These are phyloP conservation scores for Meleagris gallopavo DNA, from an alignment of 2,113 vertebrate species.

Conservation along the genomic window DNA sequence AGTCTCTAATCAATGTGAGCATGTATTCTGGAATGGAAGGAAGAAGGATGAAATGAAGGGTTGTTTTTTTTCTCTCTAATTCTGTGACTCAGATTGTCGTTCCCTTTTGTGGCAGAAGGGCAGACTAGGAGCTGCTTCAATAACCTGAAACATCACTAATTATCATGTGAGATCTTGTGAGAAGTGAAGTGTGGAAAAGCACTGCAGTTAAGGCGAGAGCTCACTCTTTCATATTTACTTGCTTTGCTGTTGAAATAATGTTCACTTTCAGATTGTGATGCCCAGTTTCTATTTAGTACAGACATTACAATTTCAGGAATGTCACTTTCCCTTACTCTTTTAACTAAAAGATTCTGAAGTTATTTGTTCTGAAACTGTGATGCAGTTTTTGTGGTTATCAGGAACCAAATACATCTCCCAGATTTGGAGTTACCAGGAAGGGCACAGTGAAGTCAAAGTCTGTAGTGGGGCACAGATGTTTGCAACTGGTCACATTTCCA, in stretches of 20 bases:
- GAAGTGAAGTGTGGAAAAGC: slow-evolving; percentile 26
- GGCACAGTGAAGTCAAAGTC: rapidly evolving
- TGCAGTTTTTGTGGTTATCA: background rate
- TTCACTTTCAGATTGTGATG: slow-evolving; percentile 48
- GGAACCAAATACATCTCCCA: background rate
- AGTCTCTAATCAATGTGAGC: background rate
- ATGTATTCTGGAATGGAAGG: background rate
- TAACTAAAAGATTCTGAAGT: background rate
- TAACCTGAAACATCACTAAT: slow-evolving; percentile 64
- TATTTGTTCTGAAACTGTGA: background rate
- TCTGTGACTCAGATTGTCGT: background rate
- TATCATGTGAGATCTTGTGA: slow-evolving; percentile 36
- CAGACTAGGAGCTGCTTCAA: background rate
- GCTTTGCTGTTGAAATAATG: slow-evolving; percentile 49
- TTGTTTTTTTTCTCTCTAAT: background rate
- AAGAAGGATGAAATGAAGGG: background rate
- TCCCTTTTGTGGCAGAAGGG: background rate
- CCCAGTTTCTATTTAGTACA: slow-evolving; percentile 37
- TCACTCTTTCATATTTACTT: slow-evolving; percentile 23
- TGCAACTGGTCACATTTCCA: background rate
- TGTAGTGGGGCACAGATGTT: background rate
- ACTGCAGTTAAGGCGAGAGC: background rate
- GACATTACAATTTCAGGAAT: slow-evolving; percentile 32
- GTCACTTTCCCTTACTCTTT: background rate
- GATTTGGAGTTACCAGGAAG: background rate